phyloP scores from a whole-genome alignment of 2,113 vertebrate genomes.

The Atractosteus spatula region DNA sequence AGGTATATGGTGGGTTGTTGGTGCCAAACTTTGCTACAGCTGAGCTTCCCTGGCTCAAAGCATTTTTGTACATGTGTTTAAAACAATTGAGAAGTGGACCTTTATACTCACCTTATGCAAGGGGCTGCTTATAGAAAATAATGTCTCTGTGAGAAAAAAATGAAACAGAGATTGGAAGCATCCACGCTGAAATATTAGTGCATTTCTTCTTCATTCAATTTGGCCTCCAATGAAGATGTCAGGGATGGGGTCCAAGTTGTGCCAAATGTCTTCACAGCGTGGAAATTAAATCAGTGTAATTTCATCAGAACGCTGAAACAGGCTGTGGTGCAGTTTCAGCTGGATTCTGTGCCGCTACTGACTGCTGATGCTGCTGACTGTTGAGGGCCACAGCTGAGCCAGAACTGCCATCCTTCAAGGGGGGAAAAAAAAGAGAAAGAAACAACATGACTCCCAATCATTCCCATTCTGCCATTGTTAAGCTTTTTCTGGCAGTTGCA shows the following conservation, averaged over 20 bases:
- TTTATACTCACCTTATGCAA: background rate
- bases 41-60: constrained; percentile 75
- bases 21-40: constrained; percentile 82
- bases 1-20: constrained; percentile 79
- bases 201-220: constrained; percentile 56
- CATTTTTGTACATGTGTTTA: constrained; percentile 43
- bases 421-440: constrained; percentile 37
- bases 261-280: constrained; percentile 77
- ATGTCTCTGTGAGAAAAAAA: constrained; percentile 51
- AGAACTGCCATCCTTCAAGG: constrained; percentile 49
- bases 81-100: constrained; percentile 5
- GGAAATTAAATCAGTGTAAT: constrained; percentile 86
- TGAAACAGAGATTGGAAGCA: constrained; percentile 55
- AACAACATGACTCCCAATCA: background rate
- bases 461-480: background rate
- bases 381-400: constrained; percentile 61
- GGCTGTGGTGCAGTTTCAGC: constrained; percentile 61
- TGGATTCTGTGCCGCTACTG: constrained; percentile 49
- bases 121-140: too few species aligned
- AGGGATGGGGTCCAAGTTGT: constrained; percentile 64
- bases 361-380: constrained; percentile 49
- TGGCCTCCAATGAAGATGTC: constrained; percentile 79
- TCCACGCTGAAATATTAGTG: constrained; percentile 51
- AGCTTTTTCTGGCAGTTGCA: constrained; percentile 34
- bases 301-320: constrained; percentile 75